Evolutionary conservation across 2,113 vertebrate species (phyloP).

Genomic region (Burhinus bistriatus): DNA sequence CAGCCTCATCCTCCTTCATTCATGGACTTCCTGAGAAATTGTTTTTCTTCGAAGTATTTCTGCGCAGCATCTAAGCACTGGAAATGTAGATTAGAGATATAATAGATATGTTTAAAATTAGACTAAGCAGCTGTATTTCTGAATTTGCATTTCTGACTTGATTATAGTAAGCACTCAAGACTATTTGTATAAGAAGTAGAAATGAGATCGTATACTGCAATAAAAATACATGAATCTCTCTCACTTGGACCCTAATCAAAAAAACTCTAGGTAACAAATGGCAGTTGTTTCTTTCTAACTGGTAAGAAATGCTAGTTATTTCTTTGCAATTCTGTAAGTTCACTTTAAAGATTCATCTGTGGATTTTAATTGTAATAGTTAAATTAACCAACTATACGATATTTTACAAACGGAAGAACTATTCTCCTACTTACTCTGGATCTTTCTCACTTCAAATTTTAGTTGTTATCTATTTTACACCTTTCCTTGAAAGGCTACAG

Average conservation of each 20-base stretch:
- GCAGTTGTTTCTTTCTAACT: neutral
- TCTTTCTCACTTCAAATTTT: neutral
- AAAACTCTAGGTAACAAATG: neutral
- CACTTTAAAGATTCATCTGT: neutral
- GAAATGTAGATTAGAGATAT: constrained; percentile 24
- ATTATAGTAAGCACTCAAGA: constrained; percentile 53
- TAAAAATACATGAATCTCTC: neutral
- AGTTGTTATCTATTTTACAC: neutral
- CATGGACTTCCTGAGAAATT: constrained; percentile 1
- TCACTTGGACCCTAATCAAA: neutral
- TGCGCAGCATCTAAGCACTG: neutral
- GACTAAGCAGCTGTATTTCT: constrained; percentile 53
- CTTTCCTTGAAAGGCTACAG: neutral
- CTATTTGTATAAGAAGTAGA: neutral
- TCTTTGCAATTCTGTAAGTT: neutral
- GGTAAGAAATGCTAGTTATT: neutral
- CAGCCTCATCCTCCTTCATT: neutral
- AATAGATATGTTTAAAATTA: constrained; percentile 53
- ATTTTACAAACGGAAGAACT: neutral
- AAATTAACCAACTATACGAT: neutral
- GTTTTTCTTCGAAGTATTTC: constrained; percentile 54
- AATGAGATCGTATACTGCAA: neutral
- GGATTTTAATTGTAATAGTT: neutral
- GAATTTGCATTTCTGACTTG: constrained; percentile 56
- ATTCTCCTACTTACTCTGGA: neutral